Base-by-base conservation (phyloP, 2,888 invertebrate genomes). In the Nephrotoma flavescens region DNA sequence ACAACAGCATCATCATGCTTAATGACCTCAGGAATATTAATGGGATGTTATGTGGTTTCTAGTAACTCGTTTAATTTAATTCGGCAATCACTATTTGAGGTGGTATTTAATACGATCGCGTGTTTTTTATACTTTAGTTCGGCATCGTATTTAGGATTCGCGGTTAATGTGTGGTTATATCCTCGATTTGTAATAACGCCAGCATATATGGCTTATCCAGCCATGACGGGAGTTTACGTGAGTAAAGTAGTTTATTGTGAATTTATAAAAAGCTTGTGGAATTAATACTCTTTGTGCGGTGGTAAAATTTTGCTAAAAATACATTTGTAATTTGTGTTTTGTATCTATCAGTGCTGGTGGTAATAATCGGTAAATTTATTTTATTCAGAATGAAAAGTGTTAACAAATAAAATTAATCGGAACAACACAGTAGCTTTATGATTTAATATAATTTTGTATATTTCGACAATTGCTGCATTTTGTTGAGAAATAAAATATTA, bases 221-320 rank as follows among this genome's bases (percentile, higher is more conserved):
- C 97, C 2, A 96, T 97, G 95, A 96, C 96, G 42, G 96, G 96
- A 0, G 95, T 96, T 88, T 97, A 97, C 91, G 97, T 97, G 92
- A 95, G 96, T 94, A 87, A 86, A 71, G 42, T 31, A 41, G 86
- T 86, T 19, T 31, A 47, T 52, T 47, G 85, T 42, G 45, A 11
- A 19, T 45, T 19, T 86, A 86, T 15, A 41, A 41, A 19, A 9
- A 42, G 41, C 47, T 86, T 85, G 87, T 83, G 83, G n/a, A 86
- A 57, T 15, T 15, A 15, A 15, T 57, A 4, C 47, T 7, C n/a
- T 11, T 4, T 57, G 52, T 57, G 52, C 6, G 52, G 0, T 45
- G n/a, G 45, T 83, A 86, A 85, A 11, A 47, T 84, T 41, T 85
- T 12, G 15, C 15, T 15, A 57, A 15, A 15, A 57, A 57, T 57